Percentiles rank a stretch among this genome's conserved stretches.
Evolutionary conservation across 2,797 vertebrate genomes (phyloP).

Genomic region (Lagocephalus sceleratus): DNA sequence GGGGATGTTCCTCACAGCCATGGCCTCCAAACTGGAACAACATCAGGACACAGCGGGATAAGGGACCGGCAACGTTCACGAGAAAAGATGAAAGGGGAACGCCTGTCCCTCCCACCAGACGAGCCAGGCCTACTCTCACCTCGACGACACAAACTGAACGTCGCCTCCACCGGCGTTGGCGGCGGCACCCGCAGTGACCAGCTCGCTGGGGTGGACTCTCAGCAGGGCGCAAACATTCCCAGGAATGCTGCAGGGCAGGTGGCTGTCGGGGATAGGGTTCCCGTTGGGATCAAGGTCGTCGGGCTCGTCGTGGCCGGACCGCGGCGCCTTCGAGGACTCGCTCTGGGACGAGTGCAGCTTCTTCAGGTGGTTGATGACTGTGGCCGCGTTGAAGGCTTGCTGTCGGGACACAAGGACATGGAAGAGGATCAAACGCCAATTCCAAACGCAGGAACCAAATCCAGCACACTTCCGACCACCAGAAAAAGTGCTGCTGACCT

Average conservation of each 20-base stretch:
- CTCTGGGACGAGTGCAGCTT: constrained; percentile 79
- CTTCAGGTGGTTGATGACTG: constrained; percentile 85
- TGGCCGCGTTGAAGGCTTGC: constrained; percentile 86
- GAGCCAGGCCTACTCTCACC: too few relatives aligned
- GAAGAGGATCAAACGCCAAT: too few relatives aligned
- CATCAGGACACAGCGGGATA: neutral
- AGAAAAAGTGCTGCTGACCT: constrained; percentile 71
- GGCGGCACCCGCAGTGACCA: constrained; percentile 5
- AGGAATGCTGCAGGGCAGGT: constrained; percentile 45
- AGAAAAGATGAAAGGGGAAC: too few relatives aligned
- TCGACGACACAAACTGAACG: too few relatives aligned
- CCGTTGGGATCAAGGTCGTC: constrained; percentile 54
- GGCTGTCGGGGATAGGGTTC: constrained; percentile 39
- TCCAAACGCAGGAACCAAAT: neutral
- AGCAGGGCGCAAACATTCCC: constrained; percentile 40
- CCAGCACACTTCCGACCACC: neutral
- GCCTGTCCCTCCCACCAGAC: too few relatives aligned
- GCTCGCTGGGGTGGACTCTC: constrained; percentile 53
- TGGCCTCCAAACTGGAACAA: constrained; percentile 42
- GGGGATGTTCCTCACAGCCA: constrained; percentile 66
- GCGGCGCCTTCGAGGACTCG: constrained; percentile 11
- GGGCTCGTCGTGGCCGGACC: neutral
- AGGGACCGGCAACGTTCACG: too few relatives aligned
- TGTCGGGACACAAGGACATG: constrained; percentile 52
- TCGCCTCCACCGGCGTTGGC: too few relatives aligned